Percentiles rank a stretch among this genome's conserved stretches.
Evolutionary conservation across 2,113 vertebrate species (phyloP).

Genomic region (Mungos mungo): DNA sequence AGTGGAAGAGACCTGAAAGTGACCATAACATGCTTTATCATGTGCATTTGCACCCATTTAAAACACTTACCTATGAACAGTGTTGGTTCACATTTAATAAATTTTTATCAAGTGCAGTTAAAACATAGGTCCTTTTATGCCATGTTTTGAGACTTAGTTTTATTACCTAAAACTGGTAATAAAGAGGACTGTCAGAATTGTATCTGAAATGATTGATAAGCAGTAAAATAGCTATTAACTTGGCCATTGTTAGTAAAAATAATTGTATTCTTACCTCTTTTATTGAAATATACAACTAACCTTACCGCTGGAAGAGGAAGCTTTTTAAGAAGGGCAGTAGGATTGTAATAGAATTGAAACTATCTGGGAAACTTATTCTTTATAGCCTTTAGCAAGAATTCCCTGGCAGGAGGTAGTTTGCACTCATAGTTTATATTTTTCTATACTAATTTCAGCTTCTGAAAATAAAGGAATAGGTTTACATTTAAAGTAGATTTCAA

Average conservation of each 20-base stretch:
- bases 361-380: neutral
- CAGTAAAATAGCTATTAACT: constrained; percentile 22
- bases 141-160: neutral
- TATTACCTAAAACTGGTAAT: constrained; percentile 12
- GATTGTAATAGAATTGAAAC: neutral
- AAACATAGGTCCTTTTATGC: neutral
- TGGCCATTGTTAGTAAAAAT: constrained; percentile 29
- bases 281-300: constrained; percentile 1
- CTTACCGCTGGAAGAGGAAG: neutral
- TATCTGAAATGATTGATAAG: neutral
- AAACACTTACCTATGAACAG: neutral
- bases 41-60: neutral
- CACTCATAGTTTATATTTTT: constrained; percentile 4
- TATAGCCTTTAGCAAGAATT: neutral
- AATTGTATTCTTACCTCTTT: neutral
- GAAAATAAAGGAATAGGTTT: constrained; percentile 73
- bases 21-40: neutral
- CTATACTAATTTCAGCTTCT: constrained; percentile 59
- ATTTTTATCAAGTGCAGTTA: constrained; percentile 18
- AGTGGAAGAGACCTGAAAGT: neutral
- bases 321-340: neutral
- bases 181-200: neutral
- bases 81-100: neutral
- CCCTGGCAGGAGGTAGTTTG: neutral
- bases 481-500: constrained; percentile 75